Evolutionary conservation across 2,888 invertebrate genomes (phyloP), one percentile per base, ranked within the genome.

Genomic region (Vanessa cardui): DNA sequence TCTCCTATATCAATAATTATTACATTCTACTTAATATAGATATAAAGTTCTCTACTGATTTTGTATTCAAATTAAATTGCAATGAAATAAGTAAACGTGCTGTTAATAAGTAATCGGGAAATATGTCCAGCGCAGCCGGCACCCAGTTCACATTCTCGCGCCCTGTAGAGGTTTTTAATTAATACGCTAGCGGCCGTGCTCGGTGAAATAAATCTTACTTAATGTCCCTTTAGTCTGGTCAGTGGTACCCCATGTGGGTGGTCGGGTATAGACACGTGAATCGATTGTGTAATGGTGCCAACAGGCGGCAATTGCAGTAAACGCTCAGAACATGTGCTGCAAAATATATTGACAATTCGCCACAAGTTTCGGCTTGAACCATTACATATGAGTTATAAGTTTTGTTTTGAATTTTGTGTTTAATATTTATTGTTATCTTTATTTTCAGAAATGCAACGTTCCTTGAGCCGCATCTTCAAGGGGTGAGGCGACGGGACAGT

Each of bases 371-470:
- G 52, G 54, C 44, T 39, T 31, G n/a, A 26, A 26, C n/a, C 52
- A 16, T 54, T 21, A 1, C 31, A 31, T 31, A 54, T 54, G 15
- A 16, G 31, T 12, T 31, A 7, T 15, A 26, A 2, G 31, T 54
- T 54, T 21, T 54, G 15, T 16, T 21, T 12, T 58, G 3, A 58
- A 45, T 20, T 54, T 54, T 2, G 39, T n/a, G 20, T 15, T 39
- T n/a, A 56, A 26, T 54, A 69, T 76, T 77, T 58, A 62, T 59
- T 59, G 56, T 50, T 63, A 63, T 58, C 59, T 49, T 52, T 88
- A 87, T 82, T 95, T 95, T 0, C 94, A 96, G 96, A 92, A 96
- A 95, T 91, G 95, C 95, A 83, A 94, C 94, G 73, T 96, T 96
- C 85, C 93, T 96, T 80, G 96, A 96, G 84, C 95, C 96, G 47